Evolutionary conservation across 2,888 invertebrate genomes (phyloP), one percentile per base, ranked within the genome.

Genomic region (Buathra laborator): DNA sequence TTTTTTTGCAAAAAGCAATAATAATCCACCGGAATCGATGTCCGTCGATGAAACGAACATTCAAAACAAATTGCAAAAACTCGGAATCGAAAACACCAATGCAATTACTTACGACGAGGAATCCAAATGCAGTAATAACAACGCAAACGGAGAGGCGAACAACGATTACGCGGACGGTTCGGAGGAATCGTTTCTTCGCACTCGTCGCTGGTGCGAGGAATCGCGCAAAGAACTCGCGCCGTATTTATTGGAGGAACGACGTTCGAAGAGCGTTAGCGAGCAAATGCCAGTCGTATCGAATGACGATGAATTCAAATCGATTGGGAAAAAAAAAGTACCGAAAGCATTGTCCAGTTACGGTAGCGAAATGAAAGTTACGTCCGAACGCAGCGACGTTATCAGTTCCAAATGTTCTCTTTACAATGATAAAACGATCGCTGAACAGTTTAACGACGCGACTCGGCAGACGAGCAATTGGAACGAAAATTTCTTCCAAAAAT

Each of bases 181-280:
- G 43, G 32, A 43, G 19, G 72, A 80, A 37, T 56, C 72, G 29
- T 43, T 43, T 29, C 66, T 43, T 14, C 51, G 79, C 24, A 80
- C 71, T 12, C 53, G 19, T 56, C 79, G 72, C 51, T 80, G 71
- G 79, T 72, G 62, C 64, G 53, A 72, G n/a, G 79, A 80, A 9
- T 76, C 75, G 19, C 75, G 64, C 9, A 32, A 66, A 5, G 51
- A 76, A 37, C 48, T 66, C 10, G 66, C 24, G 46, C 44, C 43
- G 0, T 44, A 44, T 37, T 44, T 53, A 14, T 32, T 62, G 19
- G 10, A 51, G 44, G 43, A 5, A 32, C 37, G 14, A 3, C 24
- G 10, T 3, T 46, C 70, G n/a, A 76, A 48, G 32, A 64, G 48
- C 32, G 24, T 19, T 6, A 43, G 9, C 9, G 19, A 46, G 10